Conservation (phyloP, 2,113 vertebrate species). For the Dascyllus trimaculatus region DNA sequence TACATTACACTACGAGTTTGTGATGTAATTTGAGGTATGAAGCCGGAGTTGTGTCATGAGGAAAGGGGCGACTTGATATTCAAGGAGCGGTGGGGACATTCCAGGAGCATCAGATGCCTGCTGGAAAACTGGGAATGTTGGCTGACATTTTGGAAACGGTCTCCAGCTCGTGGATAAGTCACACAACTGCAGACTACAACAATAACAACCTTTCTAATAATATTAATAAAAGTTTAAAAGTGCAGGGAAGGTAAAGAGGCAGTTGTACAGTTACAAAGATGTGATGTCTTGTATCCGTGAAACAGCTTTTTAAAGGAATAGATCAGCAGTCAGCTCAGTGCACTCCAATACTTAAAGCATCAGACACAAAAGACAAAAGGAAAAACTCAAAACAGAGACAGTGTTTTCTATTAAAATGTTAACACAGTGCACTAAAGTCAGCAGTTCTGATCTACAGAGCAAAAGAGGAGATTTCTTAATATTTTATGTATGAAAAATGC, state of each 20-base stretch:
- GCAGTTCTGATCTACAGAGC: neutral
- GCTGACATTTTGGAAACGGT: slow-evolving; percentile 64
- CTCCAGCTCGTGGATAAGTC: slow-evolving; percentile 27
- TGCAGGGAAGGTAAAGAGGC: neutral
- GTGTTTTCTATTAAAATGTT: neutral
- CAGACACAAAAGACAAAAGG: neutral
- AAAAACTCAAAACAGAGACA: neutral
- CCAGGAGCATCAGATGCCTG: slow-evolving; percentile 55
- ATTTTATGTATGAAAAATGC: neutral
- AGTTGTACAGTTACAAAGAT: neutral
- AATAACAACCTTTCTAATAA: slow-evolving; percentile 12
- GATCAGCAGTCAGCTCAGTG: neutral
- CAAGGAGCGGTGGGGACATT: slow-evolving; percentile 44
- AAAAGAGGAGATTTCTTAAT: no score
- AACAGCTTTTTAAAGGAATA: neutral
- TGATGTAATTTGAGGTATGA: slow-evolving; percentile 47
- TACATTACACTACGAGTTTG: slow-evolving; percentile 40
- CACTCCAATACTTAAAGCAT: neutral
- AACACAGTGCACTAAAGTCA: neutral
- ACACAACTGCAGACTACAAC: neutral
- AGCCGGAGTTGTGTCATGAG: slow-evolving; percentile 48
- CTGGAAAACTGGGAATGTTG: slow-evolving; percentile 43
- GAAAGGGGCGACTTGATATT: slow-evolving; percentile 35
- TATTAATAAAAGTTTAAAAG: slow-evolving; percentile 15
- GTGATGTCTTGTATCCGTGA: neutral